Conservation (phyloP, 2,888 invertebrate genomes). For the Torymus auratus region DNA sequence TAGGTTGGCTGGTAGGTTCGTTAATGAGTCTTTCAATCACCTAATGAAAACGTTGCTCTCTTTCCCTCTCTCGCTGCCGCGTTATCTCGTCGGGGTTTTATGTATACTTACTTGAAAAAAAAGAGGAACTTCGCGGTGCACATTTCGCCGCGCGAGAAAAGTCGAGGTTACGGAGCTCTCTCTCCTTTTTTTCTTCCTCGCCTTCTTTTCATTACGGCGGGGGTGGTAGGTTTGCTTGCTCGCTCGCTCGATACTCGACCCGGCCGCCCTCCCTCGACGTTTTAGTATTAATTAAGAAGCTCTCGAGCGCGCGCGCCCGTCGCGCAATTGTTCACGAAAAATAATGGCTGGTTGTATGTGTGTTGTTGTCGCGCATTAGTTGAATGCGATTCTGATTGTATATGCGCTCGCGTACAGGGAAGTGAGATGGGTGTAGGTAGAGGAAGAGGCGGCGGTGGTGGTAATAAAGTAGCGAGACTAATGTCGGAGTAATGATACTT, state of each 20-base stretch:
- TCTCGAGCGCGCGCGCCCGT: too few relatives aligned
- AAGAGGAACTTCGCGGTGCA: too few relatives aligned
- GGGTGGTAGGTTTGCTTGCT: neutral
- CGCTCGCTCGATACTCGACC: neutral
- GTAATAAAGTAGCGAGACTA: neutral
- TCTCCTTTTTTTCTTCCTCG: neutral
- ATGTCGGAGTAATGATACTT: conserved; percentile 3
- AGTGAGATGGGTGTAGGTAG: too few relatives aligned
- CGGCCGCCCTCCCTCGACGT: neutral
- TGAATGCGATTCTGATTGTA: too few relatives aligned
- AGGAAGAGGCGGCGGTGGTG: too few relatives aligned
- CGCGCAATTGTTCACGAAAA: too few relatives aligned
- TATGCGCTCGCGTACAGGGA: too few relatives aligned
- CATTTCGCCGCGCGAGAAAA: too few relatives aligned
- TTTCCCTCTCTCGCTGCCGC: too few relatives aligned
- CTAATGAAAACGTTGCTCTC: conserved; percentile 8
- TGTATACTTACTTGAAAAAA: conserved; percentile 12
- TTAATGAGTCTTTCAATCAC: conserved; percentile 14
- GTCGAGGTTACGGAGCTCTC: neutral
- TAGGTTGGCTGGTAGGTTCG: neutral
- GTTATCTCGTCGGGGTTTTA: conserved; percentile 10
- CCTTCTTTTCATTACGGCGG: conserved; percentile 17
- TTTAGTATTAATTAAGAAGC: neutral
- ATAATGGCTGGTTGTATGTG: too few relatives aligned
- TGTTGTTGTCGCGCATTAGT: too few relatives aligned